Conservation (phyloP, 2,113 vertebrate species). For the Ariopsis seemanni region DNA sequence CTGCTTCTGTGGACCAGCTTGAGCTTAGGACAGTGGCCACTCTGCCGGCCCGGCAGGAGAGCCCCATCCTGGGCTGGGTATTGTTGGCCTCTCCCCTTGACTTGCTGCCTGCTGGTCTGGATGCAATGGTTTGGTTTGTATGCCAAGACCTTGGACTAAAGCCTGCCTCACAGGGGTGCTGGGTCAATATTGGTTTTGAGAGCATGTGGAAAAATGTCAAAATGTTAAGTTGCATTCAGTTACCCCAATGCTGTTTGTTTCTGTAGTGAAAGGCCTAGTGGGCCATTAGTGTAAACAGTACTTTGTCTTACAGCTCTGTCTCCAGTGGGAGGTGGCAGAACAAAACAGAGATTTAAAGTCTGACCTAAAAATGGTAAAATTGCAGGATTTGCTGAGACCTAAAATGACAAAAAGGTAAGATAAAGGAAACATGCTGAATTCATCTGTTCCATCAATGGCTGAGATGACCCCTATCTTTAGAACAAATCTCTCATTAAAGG, state of each 20-base stretch:
- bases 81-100: conserved; percentile 71
- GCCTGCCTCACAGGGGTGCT: conserved; percentile 71
- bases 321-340: conserved; percentile 71
- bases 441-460: conserved; percentile 41
- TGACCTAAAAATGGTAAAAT: conserved; percentile 65
- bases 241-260: conserved; percentile 77
- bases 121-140: conserved; percentile 73
- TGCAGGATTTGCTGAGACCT: conserved; percentile 61
- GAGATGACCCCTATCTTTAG: conserved; percentile 23
- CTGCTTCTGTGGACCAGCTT: conserved; percentile 69
- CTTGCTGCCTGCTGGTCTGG: conserved; percentile 66
- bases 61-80: conserved; percentile 68
- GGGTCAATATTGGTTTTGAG: conserved; percentile 82
- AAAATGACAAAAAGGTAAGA: conserved; percentile 53
- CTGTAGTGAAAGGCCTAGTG: conserved; percentile 71
- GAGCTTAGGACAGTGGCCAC: conserved; percentile 70
- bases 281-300: conserved; percentile 81
- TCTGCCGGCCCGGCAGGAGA: conserved; percentile 60
- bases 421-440: conserved; percentile 57
- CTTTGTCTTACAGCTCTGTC: conserved; percentile 78
- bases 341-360: conserved; percentile 72
- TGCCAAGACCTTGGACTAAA: conserved; percentile 77
- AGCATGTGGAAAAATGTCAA: conserved; percentile 77
- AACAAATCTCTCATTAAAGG: conserved; percentile 27
- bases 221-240: conserved; percentile 76